phyloP scores from a whole-genome alignment of 2,888 invertebrate genomes.

The Cephus sareptanus region DNA sequence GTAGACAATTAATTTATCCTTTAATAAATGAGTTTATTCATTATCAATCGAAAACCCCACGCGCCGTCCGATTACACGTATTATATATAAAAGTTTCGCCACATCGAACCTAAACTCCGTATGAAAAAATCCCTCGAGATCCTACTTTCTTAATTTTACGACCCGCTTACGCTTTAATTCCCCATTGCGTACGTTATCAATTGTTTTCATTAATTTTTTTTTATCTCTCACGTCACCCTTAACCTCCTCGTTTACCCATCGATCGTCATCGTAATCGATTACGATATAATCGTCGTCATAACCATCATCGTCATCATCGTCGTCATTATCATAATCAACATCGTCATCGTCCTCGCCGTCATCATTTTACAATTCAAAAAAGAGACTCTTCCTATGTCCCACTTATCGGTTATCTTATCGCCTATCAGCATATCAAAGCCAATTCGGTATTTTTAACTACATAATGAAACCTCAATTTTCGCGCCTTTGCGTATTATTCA shows the following conservation, averaged over 20 bases:
- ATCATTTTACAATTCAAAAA: slow-evolving; percentile 9
- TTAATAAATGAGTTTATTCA: neutral
- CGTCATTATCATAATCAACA: neutral
- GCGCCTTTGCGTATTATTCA: slow-evolving; percentile 3
- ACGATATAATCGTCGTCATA: neutral
- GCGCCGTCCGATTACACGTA: slow-evolving; percentile 2
- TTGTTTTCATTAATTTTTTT: neutral
- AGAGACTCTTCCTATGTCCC: slow-evolving; percentile 1
- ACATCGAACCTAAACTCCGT: slow-evolving; percentile 21
- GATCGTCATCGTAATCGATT: neutral
- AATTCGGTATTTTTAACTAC: slow-evolving; percentile 15
- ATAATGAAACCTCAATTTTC: slow-evolving; percentile 1
- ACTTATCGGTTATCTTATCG: slow-evolving; percentile 6
- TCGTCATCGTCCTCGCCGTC: neutral
- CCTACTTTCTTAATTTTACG: slow-evolving; percentile 8
- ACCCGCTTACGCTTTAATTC: neutral
- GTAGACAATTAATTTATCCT: neutral
- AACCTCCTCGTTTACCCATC: neutral
- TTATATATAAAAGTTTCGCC: slow-evolving; percentile 17
- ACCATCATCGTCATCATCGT: neutral
- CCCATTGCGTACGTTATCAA: neutral
- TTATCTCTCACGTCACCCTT: neutral
- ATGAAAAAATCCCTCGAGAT: slow-evolving; percentile 15
- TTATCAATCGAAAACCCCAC: neutral
- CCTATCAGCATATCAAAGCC: slow-evolving; percentile 19